These are phyloP conservation scores for Papilio demoleus DNA, from an alignment of 2,888 invertebrate species.

Conservation along the genomic window DNA sequence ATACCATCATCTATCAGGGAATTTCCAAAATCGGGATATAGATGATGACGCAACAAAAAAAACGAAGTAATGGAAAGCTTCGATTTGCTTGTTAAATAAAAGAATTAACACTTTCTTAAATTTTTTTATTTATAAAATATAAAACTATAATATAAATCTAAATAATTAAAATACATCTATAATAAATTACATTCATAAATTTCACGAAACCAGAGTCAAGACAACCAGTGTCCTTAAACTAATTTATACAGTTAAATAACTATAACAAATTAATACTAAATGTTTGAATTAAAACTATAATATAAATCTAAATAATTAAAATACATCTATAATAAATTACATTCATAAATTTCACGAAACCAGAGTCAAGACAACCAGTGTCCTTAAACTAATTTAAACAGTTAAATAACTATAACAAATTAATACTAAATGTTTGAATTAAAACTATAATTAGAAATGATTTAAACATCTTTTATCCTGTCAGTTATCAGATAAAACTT, in stretches of 20 bases:
- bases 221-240: background rate
- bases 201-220: background rate
- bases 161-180: no score
- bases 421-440: background rate
- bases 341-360: constrained; percentile 1
- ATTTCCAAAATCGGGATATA: background rate
- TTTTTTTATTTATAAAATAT: no score
- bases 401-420: background rate
- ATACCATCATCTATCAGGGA: background rate
- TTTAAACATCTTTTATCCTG: no score
- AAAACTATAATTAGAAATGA: no score
- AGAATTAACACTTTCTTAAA: no score
- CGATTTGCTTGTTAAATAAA: background rate
- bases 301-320: no score
- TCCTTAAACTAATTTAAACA: background rate
- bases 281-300: no score
- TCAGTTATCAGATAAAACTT: no score
- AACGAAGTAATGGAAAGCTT: background rate
- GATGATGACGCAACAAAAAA: background rate
- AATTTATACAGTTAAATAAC: background rate
- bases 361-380: background rate
- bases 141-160: no score
- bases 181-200: constrained; percentile 9
- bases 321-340: constrained; percentile 6
- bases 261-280: background rate